Evolutionary conservation across 1,140 invertebrate genomes (phyloP).

Genomic region (Ceratosolen fusciceps): DNA sequence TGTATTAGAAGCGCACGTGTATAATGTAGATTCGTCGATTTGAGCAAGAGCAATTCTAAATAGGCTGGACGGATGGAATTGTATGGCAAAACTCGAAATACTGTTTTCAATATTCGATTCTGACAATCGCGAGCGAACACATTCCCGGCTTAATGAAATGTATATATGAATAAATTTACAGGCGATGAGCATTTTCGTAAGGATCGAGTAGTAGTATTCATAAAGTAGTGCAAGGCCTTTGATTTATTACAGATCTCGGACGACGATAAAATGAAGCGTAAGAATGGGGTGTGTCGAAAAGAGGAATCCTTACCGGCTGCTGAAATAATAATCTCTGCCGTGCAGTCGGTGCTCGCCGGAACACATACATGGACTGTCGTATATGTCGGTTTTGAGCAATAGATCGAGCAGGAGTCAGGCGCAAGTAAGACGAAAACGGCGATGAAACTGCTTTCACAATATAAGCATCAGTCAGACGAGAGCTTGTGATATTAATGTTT

Average conservation of each 20-base stretch:
- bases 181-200: conserved; percentile 1
- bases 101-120: conserved; percentile 5
- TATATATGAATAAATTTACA: not conserved
- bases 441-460: conserved; percentile 24
- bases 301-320: too few relatives aligned
- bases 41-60: too few relatives aligned
- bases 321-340: conserved; percentile 18
- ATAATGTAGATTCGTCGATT: too few relatives aligned
- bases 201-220: too few relatives aligned
- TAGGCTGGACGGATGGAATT: not conserved
- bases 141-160: not conserved
- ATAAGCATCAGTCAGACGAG: not conserved
- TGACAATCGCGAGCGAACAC: not conserved
- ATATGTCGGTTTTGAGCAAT: not conserved
- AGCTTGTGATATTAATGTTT: not conserved
- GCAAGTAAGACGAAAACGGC: not conserved
- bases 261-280: not conserved
- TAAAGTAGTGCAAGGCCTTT: conserved; percentile 7
- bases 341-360: not conserved
- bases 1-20: too few relatives aligned
- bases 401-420: not conserved
- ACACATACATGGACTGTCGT: too few relatives aligned
- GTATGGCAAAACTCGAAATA: not conserved
- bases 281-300: conserved; percentile 1
- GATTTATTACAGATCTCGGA: not conserved